Evolutionary conservation across 2,797 vertebrate species (phyloP), one percentile per base, ranked within the genome.

Genomic region (Aplochiton taeniatus): DNA sequence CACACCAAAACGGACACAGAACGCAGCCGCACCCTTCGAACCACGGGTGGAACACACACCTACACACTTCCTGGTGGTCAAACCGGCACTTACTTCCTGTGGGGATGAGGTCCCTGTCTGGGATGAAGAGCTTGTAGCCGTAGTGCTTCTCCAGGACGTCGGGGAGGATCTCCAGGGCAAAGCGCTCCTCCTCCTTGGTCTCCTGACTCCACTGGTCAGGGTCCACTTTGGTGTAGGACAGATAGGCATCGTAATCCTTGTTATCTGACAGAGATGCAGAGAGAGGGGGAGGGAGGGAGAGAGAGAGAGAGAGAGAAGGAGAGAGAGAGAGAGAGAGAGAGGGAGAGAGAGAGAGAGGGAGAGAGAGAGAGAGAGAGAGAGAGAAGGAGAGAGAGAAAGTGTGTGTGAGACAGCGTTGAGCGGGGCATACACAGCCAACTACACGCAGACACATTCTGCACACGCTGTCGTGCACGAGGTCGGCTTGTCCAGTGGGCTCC

Each of bases 101-200:
- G 78, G 96, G 96, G 82, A 99, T 98, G 85, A 98, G 94, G 90
- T 99, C 97, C 86, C 97, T 94, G 65, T 99, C 97, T 54, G 97
- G 96, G 84, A 98, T 98, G 87, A 99, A 99, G 84, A 99, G 88
- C 74, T 98, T 98, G 85, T 98, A 99, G 70, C 97, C 97, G 73
- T 98, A 98, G 84, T 99, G 97, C 82, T 98, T 98, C 92, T 99
- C 97, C 85, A 99, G 92, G 85, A 99, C 97, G 71, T 98, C 97
- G 54, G 97, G 97, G 49, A 99, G 90, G 80, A 98, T 97, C 90
- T 99, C 96, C 73, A 98, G 93, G 76, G 96, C 97, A 79, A 99
- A 98, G 72, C 95, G 95, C 75, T 99, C 97, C 90, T 99, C 97
- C 83, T 98, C 96, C 57, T 94, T 93, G 61, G 96, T 96, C 88